Evolutionary conservation across 2,113 vertebrate genomes (phyloP), one percentile per base, ranked within the genome.

Genomic region (Alethe diademata): DNA sequence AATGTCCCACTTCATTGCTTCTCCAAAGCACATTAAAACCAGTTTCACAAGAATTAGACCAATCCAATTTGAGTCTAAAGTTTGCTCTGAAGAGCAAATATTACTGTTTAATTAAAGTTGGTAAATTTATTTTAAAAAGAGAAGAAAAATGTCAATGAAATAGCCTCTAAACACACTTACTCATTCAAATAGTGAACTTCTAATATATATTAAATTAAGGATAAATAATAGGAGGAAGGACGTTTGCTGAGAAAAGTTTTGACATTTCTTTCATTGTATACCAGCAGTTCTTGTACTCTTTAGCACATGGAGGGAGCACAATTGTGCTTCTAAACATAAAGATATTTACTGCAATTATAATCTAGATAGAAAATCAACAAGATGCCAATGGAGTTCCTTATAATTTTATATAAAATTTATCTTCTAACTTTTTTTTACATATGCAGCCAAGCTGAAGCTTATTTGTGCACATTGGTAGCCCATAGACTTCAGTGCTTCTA

Each of bases 281-380:
- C 20, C 42, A 61, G 26, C 17, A 69, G 7, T 53, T 76, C 10
- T 54, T 0, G 0, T 43, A 43, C 3, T 43, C 5, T 48, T 74
- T 53, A 25, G 43, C 10, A 17, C 6, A 10, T 2, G 15, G 28
- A 45, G 6, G 22, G 29, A 76, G 33, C 72, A 89, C 73, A 48
- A 9, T 14, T 29, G 4, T 75, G 31, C 33, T 71, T 83, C 20
- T 14, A 86, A 72, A 67, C 29, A 40, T 33, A 25, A 87, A 54
- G 12, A 12, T 62, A 79, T 45, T 71, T 66, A 54, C 23, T 64
- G 33, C 16, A 76, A 42, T 87, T 72, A 72, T 47, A 56, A 69
- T 51, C 58, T 65, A 29, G 40, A 38, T 8, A 73, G 36, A 35
- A 84, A 87, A 81, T 43, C 36, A 78, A 5, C 29, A 47, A 28